Evolutionary conservation across 2,113 vertebrate species (phyloP).

Genomic region (Ctenomys sociabilis): DNA sequence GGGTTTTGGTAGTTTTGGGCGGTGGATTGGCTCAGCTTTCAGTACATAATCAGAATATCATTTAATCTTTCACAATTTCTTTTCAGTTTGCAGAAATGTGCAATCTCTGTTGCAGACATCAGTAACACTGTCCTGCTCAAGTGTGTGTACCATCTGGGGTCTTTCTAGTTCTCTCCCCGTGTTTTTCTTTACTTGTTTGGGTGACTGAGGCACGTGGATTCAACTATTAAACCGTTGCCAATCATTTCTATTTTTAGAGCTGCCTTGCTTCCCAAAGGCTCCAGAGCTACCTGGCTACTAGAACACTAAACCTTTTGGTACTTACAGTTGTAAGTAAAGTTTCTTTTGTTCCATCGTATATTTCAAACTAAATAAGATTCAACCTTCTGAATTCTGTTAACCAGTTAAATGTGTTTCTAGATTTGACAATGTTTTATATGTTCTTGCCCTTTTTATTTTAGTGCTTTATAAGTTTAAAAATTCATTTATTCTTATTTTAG

Average conservation of each 20-base stretch:
- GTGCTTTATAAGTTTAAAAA: not conserved
- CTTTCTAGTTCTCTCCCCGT: not conserved
- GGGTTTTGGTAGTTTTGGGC: not conserved
- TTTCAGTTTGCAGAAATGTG: not conserved
- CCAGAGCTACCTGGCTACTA: not conserved
- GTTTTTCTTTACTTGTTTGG: not conserved
- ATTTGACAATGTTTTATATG: not conserved
- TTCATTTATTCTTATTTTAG: not conserved
- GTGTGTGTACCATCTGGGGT: not conserved
- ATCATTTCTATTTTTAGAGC: not conserved
- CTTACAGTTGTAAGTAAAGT: not conserved
- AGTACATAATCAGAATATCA: not conserved
- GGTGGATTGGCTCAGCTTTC: not conserved
- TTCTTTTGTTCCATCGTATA: not conserved
- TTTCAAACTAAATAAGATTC: not conserved
- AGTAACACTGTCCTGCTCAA: not conserved
- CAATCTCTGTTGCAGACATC: not conserved
- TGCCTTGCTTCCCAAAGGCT: not conserved
- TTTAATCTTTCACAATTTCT: not conserved
- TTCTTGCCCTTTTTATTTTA: not conserved
- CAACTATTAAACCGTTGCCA: not conserved
- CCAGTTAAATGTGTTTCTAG: not conserved
- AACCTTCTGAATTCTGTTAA: not conserved
- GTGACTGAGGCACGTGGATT: not conserved
- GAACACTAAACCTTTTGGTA: not conserved